Evolutionary conservation across 1,140 invertebrate species (phyloP), one percentile per base, ranked within the genome.

Genomic region (Solenopsis fugax): DNA sequence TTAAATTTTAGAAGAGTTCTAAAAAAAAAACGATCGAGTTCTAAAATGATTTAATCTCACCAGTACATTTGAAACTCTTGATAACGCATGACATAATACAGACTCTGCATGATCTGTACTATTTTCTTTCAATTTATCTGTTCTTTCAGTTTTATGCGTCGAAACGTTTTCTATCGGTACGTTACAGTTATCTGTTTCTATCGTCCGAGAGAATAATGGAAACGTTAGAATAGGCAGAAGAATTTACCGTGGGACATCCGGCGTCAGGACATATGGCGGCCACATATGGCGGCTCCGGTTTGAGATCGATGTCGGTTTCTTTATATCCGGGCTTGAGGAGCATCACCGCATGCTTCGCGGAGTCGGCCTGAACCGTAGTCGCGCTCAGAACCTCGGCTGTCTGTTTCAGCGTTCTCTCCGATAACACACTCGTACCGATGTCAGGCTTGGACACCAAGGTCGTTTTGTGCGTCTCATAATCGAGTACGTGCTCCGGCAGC

Each of bases 391-490:
- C 41, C 1, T 82, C 77, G 1, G 89, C 69, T 12, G 89, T 21
- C 56, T 88, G 24, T 48, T 89, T 78, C 7, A 95, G 69, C 48
- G 80, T 92, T 91, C 96, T 95, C 89, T 92, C 88, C 82, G 90
- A 94, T 45, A 93, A 93, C 1, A 97, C 94, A 16, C 93, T 91
- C 54, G 95, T 96, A 2, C 96, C 96, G 16, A 96, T 93, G 87
- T 97, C 96, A 77, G 95, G 93, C 89, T 96, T 96, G 0, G 95
- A 93, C 5, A 91, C 86, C 29, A 96, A 93, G 18, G 91, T 93
- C 91, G 97, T 94, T 54, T 94, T 93, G 89, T 97, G 97, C 0
- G 87, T 92, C 92, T 97, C 97, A 45, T 95, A 90, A 4, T 96
- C 95, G 4, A 88, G 88, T 16, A 96, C 95, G 2, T 85, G 87